Evolutionary conservation across 2,113 vertebrate genomes (phyloP).

Genomic region (Oreochromis niloticus): DNA sequence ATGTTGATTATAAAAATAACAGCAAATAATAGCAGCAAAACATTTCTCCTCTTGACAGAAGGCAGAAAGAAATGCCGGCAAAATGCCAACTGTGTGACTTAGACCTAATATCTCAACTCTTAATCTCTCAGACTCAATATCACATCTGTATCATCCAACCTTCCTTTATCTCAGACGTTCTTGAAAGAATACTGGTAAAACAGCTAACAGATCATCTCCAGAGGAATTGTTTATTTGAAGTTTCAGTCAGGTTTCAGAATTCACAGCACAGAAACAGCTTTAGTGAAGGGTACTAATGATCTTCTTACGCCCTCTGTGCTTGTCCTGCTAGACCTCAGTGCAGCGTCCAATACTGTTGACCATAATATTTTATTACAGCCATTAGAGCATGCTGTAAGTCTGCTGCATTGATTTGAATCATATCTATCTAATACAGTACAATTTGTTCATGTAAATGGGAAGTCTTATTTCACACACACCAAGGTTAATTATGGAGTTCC

Average conservation of each 20-base stretch:
- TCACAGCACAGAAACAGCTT: neutral
- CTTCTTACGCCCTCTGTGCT: neutral
- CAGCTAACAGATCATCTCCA: neutral
- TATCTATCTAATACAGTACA: neutral
- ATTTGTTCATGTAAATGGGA: neutral
- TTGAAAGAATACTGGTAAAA: neutral
- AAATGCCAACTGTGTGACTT: neutral
- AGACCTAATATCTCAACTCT: neutral
- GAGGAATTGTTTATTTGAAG: neutral
- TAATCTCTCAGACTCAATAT: neutral
- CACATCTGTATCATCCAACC: neutral
- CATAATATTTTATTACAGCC: neutral
- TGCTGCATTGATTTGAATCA: neutral
- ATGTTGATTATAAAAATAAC: too few relatives aligned
- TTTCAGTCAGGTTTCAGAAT: neutral
- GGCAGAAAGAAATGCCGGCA: rapidly evolving
- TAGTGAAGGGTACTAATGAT: neutral
- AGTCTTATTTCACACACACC: neutral
- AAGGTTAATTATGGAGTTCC: neutral
- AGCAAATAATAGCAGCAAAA: too few relatives aligned
- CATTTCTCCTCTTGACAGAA: too few relatives aligned
- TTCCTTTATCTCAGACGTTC: rapidly evolving
- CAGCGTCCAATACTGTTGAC: neutral
- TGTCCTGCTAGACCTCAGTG: neutral
- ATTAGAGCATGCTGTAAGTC: neutral